These are phyloP conservation scores for Cordilura impudica DNA, from an alignment of 2,888 invertebrate genomes.

Conservation along the genomic window DNA sequence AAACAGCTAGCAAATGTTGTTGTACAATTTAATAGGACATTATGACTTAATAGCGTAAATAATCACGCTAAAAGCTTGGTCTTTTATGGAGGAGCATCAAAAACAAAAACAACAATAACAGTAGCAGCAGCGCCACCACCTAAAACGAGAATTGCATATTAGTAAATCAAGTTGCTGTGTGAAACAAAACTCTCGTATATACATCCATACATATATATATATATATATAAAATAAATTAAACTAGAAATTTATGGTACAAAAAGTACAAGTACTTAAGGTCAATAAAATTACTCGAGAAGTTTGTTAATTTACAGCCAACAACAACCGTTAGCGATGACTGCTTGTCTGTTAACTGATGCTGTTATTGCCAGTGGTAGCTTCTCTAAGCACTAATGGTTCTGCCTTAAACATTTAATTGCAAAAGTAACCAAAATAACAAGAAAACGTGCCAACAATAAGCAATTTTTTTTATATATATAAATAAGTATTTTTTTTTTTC, in stretches of 20 bases:
- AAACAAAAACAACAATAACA: background rate
- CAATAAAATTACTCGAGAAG: constrained; percentile 43
- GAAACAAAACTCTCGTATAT: background rate
- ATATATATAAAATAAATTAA: constrained; percentile 39
- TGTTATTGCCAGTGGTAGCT: constrained; percentile 8
- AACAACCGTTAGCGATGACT: background rate
- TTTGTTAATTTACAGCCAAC: constrained; percentile 33
- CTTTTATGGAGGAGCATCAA: background rate
- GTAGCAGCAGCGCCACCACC: background rate
- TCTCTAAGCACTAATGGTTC: constrained; percentile 2
- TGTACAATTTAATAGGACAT: constrained; percentile 31
- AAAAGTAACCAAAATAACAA: constrained; percentile 8
- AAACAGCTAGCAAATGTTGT: constrained; percentile 22
- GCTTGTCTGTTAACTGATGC: background rate
- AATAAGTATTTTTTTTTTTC: background rate
- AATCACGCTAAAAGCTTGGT: constrained; percentile 12
- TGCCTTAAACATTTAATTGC: constrained; percentile 45
- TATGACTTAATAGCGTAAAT: constrained; percentile 45
- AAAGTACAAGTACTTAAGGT: constrained; percentile 39
- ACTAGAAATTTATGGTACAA: constrained; percentile 26
- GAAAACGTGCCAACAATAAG: constrained; percentile 53
- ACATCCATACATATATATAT: background rate
- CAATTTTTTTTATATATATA: constrained; percentile 14
- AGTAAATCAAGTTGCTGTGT: constrained; percentile 34
- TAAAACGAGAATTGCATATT: constrained; percentile 29